These are phyloP conservation scores for Liodrosophila aerea DNA, from an alignment of 2,888 invertebrate genomes.

Conservation along the genomic window DNA sequence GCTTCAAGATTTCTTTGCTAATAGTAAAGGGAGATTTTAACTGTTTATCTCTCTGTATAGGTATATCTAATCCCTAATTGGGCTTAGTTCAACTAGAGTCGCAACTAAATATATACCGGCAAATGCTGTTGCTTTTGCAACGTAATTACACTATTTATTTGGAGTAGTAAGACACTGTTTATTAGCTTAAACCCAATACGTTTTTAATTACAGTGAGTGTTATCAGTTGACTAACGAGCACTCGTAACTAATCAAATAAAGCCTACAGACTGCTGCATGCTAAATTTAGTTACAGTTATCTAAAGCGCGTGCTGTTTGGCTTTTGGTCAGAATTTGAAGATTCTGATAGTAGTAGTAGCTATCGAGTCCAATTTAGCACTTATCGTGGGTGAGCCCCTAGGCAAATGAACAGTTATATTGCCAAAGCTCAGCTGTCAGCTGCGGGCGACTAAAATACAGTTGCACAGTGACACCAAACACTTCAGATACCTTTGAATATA, in stretches of 20 bases:
- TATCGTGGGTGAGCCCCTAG: constrained; percentile 39
- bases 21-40: too few relatives aligned
- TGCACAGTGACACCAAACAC: constrained; percentile 21
- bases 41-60: too few relatives aligned
- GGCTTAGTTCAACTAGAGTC: too few relatives aligned
- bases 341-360: constrained; percentile 2
- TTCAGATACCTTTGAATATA: constrained; percentile 10
- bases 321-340: constrained; percentile 8
- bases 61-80: too few relatives aligned
- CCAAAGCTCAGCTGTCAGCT: constrained; percentile 38
- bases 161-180: too few relatives aligned
- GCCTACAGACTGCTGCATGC: neutral
- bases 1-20: too few relatives aligned
- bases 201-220: too few relatives aligned
- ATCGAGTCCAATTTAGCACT: constrained; percentile 18
- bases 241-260: neutral
- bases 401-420: constrained; percentile 45
- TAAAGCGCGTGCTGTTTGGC: constrained; percentile 23
- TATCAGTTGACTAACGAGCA: neutral
- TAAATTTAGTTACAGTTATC: constrained; percentile 16
- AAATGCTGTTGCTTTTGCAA: too few relatives aligned
- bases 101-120: too few relatives aligned
- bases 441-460: constrained; percentile 18
- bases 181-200: too few relatives aligned
- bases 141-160: too few relatives aligned